Evolutionary conservation across 1,140 invertebrate genomes (phyloP), one percentile per base, ranked within the genome.

Genomic region (Drosophila pachea): DNA sequence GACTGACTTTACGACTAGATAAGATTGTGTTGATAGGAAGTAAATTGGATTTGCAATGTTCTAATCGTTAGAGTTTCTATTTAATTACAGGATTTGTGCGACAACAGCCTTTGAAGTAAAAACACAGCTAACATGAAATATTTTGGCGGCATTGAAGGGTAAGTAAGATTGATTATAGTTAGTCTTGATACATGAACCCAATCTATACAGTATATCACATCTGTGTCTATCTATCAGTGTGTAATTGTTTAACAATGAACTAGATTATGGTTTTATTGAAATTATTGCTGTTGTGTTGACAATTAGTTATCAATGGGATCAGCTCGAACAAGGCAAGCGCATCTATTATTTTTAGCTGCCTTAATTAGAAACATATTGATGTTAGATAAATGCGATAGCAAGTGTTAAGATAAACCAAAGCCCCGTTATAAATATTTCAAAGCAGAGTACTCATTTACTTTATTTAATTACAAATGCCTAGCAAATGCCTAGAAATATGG

Each of bases 121-220:
- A 12, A 40, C 35, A 12, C 48, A 32, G 32, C 48, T 29, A 61
- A 40, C 64, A 86, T 86, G 81, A 81, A 50, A 58, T 86, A 86
- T 69, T 86, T 86, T 42, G 81, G 81, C 48, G 81, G 81, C 52
- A 73, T 86, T 68, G 81, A 86, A 81, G 81, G 81, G 81, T 86
- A 76, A 22, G 78, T 81, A 72, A 73, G 33, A 59, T 48, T 47
- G 53, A 14, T 16, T 1, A 53, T 32, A 45, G 11, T 56, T 70
- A 58, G 31, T 43, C 33, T 47, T 60, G 53, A 76, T 36, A 50
- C 16, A 36, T 59, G 7, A 66, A 66, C 54, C 33, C 16, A 12
- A 8, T 53, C 7, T 33, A 38, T 52, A 16, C 31, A 36, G 4
- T 43, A 58, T 43, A 55, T 63, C 12, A 4, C 7, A 36, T 55